A percentile compares a stretch with the other conserved stretches of the same genome.
phyloP scores from a whole-genome alignment of 2,888 invertebrate species.

The Patella caerulea region DNA sequence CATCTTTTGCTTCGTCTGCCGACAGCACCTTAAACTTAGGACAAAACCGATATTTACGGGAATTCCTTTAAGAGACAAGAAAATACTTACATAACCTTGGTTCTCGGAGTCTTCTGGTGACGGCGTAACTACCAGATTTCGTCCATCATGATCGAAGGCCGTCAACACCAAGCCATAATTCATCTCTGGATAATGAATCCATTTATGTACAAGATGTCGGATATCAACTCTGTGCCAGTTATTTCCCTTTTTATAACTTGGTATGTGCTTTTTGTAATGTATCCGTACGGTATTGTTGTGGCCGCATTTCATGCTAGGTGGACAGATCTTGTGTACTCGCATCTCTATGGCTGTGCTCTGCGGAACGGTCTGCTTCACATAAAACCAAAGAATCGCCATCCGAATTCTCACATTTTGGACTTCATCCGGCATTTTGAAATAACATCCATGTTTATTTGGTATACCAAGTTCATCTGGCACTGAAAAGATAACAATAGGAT shows the following conservation, averaged over 20 bases:
- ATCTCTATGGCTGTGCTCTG: slow-evolving; percentile 42
- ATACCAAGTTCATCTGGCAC: slow-evolving; percentile 42
- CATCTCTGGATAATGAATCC: slow-evolving; percentile 46
- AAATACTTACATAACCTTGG: slow-evolving; percentile 55
- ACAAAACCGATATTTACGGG: too few relatives aligned
- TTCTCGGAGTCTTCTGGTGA: slow-evolving; percentile 33
- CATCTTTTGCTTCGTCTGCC: too few relatives aligned
- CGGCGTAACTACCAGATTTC: slow-evolving; percentile 52
- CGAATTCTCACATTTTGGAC: slow-evolving; percentile 43
- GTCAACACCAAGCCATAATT: slow-evolving; percentile 54
- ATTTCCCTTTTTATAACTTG: slow-evolving; percentile 37
- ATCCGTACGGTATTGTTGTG: background rate
- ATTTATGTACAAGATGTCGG: slow-evolving; percentile 43
- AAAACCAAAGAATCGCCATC: slow-evolving; percentile 57
- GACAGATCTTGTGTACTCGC: slow-evolving; percentile 39
- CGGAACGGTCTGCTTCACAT: slow-evolving; percentile 39
- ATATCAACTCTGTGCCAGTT: slow-evolving; percentile 61
- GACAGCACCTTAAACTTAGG: too few relatives aligned
- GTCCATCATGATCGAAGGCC: slow-evolving; percentile 46
- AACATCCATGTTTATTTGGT: slow-evolving; percentile 40
- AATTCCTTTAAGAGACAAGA: too few relatives aligned
- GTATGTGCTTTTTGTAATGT: slow-evolving; percentile 18
- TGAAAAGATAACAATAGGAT: slow-evolving; percentile 34
- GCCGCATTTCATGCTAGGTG: slow-evolving; percentile 34
- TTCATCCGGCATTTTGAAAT: slow-evolving; percentile 50